phyloP scores from a whole-genome alignment of 2,888 invertebrate species.

The Dugesia japonica region DNA sequence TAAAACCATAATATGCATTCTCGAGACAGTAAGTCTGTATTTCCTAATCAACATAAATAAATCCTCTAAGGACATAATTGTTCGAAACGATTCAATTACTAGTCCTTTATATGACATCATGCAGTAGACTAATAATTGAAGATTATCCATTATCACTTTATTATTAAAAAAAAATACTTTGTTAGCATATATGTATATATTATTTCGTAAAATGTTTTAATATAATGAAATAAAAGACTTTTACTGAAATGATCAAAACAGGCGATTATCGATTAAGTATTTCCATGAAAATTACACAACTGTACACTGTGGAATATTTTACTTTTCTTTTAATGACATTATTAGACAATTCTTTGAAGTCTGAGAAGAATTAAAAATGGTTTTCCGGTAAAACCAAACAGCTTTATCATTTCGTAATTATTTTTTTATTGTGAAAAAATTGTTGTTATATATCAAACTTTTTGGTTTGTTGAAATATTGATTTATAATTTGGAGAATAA shows the following conservation, averaged over 20 bases:
- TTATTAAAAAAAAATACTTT: background rate
- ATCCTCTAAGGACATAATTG: conserved; percentile 5
- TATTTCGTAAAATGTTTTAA: too few species aligned
- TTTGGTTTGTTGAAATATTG: too few species aligned
- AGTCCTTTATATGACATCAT: conserved; percentile 8
- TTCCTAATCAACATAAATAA: background rate
- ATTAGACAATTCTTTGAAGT: conserved; percentile 8
- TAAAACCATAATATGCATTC: conserved; percentile 16
- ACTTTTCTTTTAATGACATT: background rate
- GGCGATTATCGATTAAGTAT: background rate
- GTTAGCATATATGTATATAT: background rate
- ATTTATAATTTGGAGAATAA: too few species aligned
- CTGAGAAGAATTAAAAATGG: background rate
- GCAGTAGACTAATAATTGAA: conserved; percentile 11
- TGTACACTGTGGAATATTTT: background rate
- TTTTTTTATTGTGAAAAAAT: too few species aligned
- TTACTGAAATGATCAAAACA: background rate
- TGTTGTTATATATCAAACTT: too few species aligned
- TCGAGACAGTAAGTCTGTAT: conserved; percentile 16
- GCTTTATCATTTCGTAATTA: too few species aligned
- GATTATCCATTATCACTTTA: conserved; percentile 5
- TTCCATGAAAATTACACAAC: background rate
- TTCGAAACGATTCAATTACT: conserved; percentile 12
- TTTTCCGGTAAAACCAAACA: too few species aligned
- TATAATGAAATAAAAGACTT: background rate